A percentile compares a stretch with the other conserved stretches of the same genome.
Evolutionary conservation across 2,888 invertebrate species (phyloP).

Genomic region (Calameuta idolon): DNA sequence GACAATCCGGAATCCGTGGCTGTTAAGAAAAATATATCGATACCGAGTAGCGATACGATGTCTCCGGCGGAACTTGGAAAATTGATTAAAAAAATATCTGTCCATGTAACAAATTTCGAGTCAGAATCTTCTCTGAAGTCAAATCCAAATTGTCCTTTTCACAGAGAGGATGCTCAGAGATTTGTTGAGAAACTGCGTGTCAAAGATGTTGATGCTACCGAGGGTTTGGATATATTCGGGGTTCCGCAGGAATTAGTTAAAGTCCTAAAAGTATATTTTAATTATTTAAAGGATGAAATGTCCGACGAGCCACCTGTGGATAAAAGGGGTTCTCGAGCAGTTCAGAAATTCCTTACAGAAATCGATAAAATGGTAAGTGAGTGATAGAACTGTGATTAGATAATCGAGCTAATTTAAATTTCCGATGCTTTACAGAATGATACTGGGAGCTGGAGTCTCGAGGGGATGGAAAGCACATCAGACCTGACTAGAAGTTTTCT

Average conservation of each 20-base stretch:
- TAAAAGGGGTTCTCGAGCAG: constrained; percentile 31
- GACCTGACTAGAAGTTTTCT: constrained; percentile 25
- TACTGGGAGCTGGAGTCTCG: neutral
- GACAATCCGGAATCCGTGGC: neutral
- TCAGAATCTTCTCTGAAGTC: no score
- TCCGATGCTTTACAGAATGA: constrained; percentile 13
- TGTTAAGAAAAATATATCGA: no score
- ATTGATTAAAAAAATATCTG: constrained; percentile 47
- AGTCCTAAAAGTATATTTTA: constrained; percentile 49
- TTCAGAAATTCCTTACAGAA: constrained; percentile 43
- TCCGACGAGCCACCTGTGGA: neutral
- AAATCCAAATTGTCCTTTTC: constrained; percentile 41
- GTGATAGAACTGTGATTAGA: neutral
- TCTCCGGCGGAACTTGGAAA: constrained; percentile 45
- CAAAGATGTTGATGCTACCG: constrained; percentile 41
- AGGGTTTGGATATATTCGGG: constrained; percentile 48
- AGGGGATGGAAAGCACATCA: neutral
- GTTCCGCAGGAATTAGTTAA: constrained; percentile 50
- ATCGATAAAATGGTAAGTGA: constrained; percentile 36
- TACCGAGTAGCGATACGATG: constrained; percentile 9
- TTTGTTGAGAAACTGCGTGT: constrained; percentile 36
- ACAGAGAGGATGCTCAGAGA: constrained; percentile 36
- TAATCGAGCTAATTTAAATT: neutral
- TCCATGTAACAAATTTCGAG: constrained; percentile 22
- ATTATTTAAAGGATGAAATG: constrained; percentile 35